Evolutionary conservation across 2,113 vertebrate species (phyloP).

Genomic region (Accipiter virgatus): DNA sequence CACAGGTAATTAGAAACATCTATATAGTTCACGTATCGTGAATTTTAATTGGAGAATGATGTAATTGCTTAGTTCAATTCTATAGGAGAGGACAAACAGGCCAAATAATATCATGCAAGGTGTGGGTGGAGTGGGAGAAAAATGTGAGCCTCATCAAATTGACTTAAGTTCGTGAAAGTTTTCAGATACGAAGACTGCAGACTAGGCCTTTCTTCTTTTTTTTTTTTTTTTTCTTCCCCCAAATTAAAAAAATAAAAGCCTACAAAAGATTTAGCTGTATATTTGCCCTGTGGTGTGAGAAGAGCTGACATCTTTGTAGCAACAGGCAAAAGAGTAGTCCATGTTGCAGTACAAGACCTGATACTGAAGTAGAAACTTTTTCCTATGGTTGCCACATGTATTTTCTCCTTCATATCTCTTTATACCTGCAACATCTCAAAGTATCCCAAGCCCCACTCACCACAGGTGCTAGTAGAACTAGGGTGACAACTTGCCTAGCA

Average conservation of each 20-base stretch:
- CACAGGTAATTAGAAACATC: constrained; percentile 19
- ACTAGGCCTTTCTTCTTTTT: not conserved
- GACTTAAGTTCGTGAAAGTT: not conserved
- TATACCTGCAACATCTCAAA: not conserved
- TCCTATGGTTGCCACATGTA: not conserved
- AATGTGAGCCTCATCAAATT: not conserved
- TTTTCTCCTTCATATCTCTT: not conserved
- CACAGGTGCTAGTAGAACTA: not conserved
- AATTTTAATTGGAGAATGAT: constrained; percentile 31
- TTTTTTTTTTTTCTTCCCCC: rapidly evolving
- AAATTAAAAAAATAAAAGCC: not conserved
- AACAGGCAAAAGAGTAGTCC: not conserved
- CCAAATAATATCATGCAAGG: constrained; percentile 19
- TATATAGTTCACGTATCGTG: not conserved
- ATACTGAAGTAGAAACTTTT: not conserved
- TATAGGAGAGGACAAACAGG: not conserved
- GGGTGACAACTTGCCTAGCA: not conserved
- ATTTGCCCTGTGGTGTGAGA: not conserved
- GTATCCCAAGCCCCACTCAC: not conserved
- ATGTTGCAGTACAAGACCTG: not conserved
- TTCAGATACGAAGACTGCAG: not conserved
- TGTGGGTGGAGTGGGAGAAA: constrained; percentile 4
- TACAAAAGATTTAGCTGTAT: not conserved
- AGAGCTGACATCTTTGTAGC: not conserved
- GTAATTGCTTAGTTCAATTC: constrained; percentile 10